Percentiles rank a stretch among this genome's conserved stretches.
Conservation (phyloP, 2,888 invertebrate species). For the Plebejus argus region DNA sequence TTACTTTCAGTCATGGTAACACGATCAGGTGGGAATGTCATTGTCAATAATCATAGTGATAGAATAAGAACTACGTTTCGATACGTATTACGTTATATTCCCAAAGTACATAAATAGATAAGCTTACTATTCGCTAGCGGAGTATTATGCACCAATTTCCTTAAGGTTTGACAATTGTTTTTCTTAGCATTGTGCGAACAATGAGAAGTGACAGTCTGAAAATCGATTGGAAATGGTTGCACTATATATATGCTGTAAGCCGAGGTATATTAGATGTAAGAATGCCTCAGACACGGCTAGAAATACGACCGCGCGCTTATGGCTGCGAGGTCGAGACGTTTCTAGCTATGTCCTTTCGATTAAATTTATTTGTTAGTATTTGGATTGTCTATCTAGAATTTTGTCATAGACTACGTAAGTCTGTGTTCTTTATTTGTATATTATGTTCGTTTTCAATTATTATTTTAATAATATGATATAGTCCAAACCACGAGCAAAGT, state of each 20-base stretch:
- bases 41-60: not conserved
- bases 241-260: not conserved
- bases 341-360: constrained; percentile 5
- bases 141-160: not conserved
- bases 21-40: constrained; percentile 3
- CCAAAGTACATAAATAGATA: not conserved
- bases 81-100: not conserved
- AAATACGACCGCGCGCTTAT: not conserved
- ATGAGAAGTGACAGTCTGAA: not conserved
- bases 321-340: not conserved
- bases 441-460: not conserved
- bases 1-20: not conserved
- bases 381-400: not conserved
- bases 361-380: not conserved
- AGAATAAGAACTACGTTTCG: not conserved
- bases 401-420: not conserved
- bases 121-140: not conserved
- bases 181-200: not conserved
- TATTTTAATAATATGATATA: not conserved
- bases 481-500: not conserved
- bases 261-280: not conserved
- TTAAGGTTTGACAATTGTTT: not conserved
- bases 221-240: not conserved
- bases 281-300: not conserved
- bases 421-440: not conserved